These are phyloP conservation scores for Falco naumanni DNA, from an alignment of 2,797 vertebrate species.

Conservation along the genomic window DNA sequence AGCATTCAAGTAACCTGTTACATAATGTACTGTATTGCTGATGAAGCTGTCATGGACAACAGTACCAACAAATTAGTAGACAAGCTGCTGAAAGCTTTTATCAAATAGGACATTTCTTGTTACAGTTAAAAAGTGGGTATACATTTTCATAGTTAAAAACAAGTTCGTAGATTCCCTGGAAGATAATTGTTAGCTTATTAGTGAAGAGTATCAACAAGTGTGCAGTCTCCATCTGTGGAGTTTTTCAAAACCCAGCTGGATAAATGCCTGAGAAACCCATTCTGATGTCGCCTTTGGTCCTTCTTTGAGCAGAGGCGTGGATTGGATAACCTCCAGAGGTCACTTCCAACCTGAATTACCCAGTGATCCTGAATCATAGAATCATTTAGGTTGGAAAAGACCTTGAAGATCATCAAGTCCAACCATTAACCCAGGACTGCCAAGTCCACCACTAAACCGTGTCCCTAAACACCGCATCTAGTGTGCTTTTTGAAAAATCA, in stretches of 20 bases:
- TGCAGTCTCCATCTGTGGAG: not conserved
- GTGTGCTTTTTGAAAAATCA: not conserved
- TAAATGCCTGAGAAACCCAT: rapidly evolving
- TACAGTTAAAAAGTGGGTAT: not conserved
- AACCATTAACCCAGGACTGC: too few relatives aligned
- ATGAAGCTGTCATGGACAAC: not conserved
- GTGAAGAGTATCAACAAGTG: not conserved
- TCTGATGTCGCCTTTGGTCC: not conserved
- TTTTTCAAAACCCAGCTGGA: not conserved
- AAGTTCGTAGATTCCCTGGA: not conserved
- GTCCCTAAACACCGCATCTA: too few relatives aligned
- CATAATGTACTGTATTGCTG: not conserved
- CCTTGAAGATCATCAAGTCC: too few relatives aligned
- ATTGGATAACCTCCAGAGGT: not conserved
- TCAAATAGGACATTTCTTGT: not conserved
- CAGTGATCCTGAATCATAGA: not conserved
- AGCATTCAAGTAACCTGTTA: not conserved
- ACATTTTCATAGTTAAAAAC: not conserved
- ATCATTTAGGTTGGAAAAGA: too few relatives aligned
- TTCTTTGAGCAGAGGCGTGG: not conserved
- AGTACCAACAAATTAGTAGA: not conserved
- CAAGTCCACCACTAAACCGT: too few relatives aligned
- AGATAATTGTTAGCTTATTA: not conserved
- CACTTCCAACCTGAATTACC: not conserved
- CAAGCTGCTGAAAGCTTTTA: not conserved